Percentiles rank a stretch among this genome's conserved stretches.
Evolutionary conservation across 1,140 invertebrate genomes (phyloP).

Genomic region (Hesperophylax magnus): DNA sequence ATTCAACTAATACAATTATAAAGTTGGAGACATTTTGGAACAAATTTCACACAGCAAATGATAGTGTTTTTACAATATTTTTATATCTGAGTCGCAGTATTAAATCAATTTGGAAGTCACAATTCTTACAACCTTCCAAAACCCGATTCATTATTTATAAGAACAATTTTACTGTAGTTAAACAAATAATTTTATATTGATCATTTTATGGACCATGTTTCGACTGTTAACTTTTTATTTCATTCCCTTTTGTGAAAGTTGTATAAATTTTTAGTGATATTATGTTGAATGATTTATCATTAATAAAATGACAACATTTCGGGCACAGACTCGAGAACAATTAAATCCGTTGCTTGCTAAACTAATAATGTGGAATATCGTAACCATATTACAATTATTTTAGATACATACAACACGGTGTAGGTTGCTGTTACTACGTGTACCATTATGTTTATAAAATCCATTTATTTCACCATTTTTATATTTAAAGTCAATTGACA

Average conservation of each 20-base stretch:
- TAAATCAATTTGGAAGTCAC: conserved; percentile 17
- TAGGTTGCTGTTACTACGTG: conserved; percentile 37
- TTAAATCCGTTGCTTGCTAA: background rate
- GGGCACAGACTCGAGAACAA: background rate
- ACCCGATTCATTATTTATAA: conserved; percentile 30
- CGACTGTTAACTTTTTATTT: background rate
- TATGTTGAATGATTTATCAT: background rate
- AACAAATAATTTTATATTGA: conserved; percentile 19
- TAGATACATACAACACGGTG: conserved; percentile 16
- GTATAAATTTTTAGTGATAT: conserved; percentile 8
- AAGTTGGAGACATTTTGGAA: conserved; percentile 9
- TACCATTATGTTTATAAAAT: conserved; percentile 46
- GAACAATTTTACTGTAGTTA: conserved; percentile 23
- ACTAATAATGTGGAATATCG: conserved; percentile 8
- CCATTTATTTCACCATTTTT: conserved; percentile 51
- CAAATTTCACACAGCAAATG: background rate
- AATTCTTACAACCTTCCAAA: background rate
- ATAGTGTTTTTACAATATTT: conserved; percentile 15
- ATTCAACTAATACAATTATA: background rate
- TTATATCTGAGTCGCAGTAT: conserved; percentile 26
- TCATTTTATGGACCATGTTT: conserved; percentile 6
- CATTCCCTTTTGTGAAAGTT: background rate
- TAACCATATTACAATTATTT: background rate
- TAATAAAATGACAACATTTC: background rate
- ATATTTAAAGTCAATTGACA: conserved; percentile 43